A percentile compares a stretch with the other conserved stretches of the same genome.
These are phyloP conservation scores for Cheumatopsyche charites DNA, from an alignment of 1,140 invertebrate genomes.

Conservation along the genomic window DNA sequence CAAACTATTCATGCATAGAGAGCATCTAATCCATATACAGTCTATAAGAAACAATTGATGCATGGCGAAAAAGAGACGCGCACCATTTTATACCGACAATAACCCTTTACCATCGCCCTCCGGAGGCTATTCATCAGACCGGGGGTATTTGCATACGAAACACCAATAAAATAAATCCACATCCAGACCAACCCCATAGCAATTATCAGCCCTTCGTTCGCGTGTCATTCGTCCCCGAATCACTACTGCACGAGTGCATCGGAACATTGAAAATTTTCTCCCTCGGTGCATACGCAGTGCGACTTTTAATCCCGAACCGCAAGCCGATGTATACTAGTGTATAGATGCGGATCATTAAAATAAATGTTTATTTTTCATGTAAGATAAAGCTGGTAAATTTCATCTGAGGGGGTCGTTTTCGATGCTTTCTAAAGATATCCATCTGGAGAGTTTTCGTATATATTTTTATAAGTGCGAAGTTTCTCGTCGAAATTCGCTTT, in stretches of 20 bases:
- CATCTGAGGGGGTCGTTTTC: no score
- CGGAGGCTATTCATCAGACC: constrained; percentile 24
- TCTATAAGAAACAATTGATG: neutral
- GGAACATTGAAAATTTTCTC: constrained; percentile 21
- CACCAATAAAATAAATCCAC: constrained; percentile 32
- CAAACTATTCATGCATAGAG: no score
- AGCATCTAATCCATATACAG: no score
- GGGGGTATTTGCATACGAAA: constrained; percentile 28
- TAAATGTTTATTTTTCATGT: constrained; percentile 13
- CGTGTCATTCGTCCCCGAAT: constrained; percentile 23
- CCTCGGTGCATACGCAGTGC: constrained; percentile 1
- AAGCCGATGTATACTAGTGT: no score
- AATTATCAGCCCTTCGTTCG: constrained; percentile 30
- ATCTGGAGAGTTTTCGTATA: no score
- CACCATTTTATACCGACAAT: neutral
- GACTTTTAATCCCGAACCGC: constrained; percentile 7
- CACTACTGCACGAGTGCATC: neutral
- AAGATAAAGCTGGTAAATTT: no score
- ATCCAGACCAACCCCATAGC: neutral
- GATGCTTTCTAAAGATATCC: no score
- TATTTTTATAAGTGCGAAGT: no score
- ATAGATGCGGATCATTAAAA: constrained; percentile 13
- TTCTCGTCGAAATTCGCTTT: no score
- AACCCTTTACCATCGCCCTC: constrained; percentile 10
- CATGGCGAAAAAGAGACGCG: neutral